Evolutionary conservation across 2,797 vertebrate genomes (phyloP), one percentile per base, ranked within the genome.

Genomic region (Periparus ater): DNA sequence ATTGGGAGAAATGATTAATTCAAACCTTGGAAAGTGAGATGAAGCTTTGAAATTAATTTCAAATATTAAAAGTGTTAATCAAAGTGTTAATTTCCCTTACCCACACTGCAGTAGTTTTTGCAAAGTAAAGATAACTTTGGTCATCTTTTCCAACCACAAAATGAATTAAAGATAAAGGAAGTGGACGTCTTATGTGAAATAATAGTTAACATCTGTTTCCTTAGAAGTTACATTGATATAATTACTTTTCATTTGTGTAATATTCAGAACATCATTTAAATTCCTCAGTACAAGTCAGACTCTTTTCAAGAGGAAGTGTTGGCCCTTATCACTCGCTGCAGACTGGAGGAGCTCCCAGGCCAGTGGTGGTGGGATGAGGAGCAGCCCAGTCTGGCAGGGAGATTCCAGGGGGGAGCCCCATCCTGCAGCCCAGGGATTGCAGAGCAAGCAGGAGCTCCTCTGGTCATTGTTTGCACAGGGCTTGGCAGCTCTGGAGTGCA

Each of bases 301-400:
- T 34, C 17, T 26, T 15, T 67, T 12, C 7, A 23, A n/a, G 50
- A 47, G 65, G 19, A 38, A 22, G 5, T 22, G 13, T 11, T 48
- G n/a, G 40, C 14, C 10, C 36, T 29, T 60, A 8, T 55, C 5
- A 0, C 42, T 32, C 3, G 0, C 17, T 48, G 1, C 38, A 32
- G 13, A 2, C 1, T 11, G 65, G 19, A 66, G 6, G 21, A 8
- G 44, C 47, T 51, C 7, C 71, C 13, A 9, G 51, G 61, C 11
- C 22, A 3, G 9, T 14, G 38, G 70, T 5, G 2, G 17, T 20
- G 32, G 68, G 57, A 2, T 7, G 65, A 26, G 72, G 50, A 4
- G 14, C 11, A 10, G 54, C 36, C 36, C 36, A 12, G 19, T 1
- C 15, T 21, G 36, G 44, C 13, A 57, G 1, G 58, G n/a, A 9